Conservation (phyloP, 2,113 vertebrate genomes). For the Xenus cinereus region DNA sequence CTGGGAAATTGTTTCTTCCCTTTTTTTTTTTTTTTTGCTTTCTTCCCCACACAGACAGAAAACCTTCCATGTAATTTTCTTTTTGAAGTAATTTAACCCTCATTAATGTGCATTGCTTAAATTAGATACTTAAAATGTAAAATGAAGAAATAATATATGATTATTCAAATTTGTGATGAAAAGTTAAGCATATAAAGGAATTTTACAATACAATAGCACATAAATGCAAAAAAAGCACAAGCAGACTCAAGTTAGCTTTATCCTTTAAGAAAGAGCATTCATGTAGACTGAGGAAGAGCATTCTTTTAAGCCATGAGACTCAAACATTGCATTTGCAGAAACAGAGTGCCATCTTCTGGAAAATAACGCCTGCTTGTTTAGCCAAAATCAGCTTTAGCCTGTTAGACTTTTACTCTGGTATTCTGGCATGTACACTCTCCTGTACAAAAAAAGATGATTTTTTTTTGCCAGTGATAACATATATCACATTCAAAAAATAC, state of each 20-base stretch:
- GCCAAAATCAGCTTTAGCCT: background rate
- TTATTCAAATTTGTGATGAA: background rate
- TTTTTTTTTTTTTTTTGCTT: background rate
- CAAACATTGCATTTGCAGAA: background rate
- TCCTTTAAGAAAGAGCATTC: background rate
- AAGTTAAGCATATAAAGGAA: background rate
- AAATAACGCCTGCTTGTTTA: background rate
- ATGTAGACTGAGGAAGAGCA: background rate
- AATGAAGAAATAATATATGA: background rate
- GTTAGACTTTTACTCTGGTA: background rate
- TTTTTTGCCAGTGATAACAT: background rate
- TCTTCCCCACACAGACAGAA: background rate
- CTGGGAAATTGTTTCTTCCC: background rate
- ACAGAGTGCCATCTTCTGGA: slow-evolving; percentile 74
- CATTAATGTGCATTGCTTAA: background rate
- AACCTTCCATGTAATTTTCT: background rate
- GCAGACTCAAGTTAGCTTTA: background rate
- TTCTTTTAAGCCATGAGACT: background rate
- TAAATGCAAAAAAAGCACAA: background rate
- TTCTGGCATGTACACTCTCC: background rate
- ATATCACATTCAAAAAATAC: background rate
- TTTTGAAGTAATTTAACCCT: background rate
- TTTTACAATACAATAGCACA: background rate
- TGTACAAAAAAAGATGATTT: background rate
- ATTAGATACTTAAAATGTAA: background rate